Percentiles rank a stretch among this genome's conserved stretches.
phyloP scores from a whole-genome alignment of 2,888 invertebrate genomes.

The Lobophora halterata region DNA sequence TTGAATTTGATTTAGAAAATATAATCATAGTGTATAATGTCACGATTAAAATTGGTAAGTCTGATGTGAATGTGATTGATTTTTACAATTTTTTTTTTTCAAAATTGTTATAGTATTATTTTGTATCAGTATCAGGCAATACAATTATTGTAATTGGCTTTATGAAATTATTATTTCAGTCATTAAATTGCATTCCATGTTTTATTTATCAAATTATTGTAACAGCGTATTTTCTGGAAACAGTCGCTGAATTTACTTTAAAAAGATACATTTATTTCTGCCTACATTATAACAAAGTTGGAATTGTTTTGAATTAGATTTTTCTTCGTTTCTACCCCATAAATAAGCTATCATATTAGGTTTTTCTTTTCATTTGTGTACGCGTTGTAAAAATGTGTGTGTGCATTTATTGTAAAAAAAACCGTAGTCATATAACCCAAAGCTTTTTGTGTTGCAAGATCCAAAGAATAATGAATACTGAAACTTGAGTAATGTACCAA shows the following conservation, averaged over 20 bases:
- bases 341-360: no score
- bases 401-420: constrained; percentile 6
- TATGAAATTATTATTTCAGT: no score
- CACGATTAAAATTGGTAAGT: constrained; percentile 14
- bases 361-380: background rate
- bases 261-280: no score
- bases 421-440: background rate
- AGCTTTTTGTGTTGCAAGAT: background rate
- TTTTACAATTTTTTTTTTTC: background rate
- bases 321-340: no score
- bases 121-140: no score
- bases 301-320: background rate
- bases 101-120: background rate
- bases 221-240: background rate
- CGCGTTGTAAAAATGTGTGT: background rate
- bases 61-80: constrained; percentile 14
- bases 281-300: no score
- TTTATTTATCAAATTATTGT: background rate
- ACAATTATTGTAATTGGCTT: no score
- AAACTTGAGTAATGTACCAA: constrained; percentile 6
- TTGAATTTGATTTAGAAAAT: background rate
- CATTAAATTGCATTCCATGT: background rate
- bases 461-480: constrained; percentile 9
- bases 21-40: constrained; percentile 2
- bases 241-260: no score